Evolutionary conservation across 2,113 vertebrate genomes (phyloP).

Genomic region (Gopherus flavomarginatus): DNA sequence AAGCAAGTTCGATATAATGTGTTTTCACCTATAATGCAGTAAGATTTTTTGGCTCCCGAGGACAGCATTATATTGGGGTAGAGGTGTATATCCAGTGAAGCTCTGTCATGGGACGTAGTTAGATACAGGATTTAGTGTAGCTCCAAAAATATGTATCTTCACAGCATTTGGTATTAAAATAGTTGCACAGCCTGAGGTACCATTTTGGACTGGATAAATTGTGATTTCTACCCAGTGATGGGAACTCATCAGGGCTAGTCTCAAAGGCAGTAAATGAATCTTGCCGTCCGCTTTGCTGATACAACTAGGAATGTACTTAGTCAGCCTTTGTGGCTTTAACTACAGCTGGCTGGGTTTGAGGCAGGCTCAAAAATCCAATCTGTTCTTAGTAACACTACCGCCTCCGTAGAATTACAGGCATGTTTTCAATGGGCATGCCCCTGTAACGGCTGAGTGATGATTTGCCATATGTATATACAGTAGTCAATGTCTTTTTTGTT

Average conservation of each 20-base stretch:
- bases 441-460: slow-evolving; percentile 26
- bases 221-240: slow-evolving; percentile 4
- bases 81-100: neutral
- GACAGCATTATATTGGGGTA: too few relatives aligned
- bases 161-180: neutral
- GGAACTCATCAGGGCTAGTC: slow-evolving; percentile 29
- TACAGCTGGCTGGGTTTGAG: slow-evolving; percentile 64
- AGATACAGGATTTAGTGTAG: neutral
- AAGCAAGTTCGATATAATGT: too few relatives aligned
- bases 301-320: slow-evolving; percentile 64
- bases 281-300: slow-evolving; percentile 31
- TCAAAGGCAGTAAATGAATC: slow-evolving; percentile 64
- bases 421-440: slow-evolving; percentile 46
- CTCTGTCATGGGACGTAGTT: neutral
- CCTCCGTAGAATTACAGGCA: slow-evolving; percentile 64
- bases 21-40: too few relatives aligned
- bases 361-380: slow-evolving; percentile 56
- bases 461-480: slow-evolving; percentile 31
- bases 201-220: slow-evolving; percentile 15
- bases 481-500: slow-evolving; percentile 34
- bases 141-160: fast-evolving
- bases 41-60: too few relatives aligned
- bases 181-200: neutral
- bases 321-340: slow-evolving; percentile 61
- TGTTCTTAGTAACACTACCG: slow-evolving; percentile 68